Conservation (phyloP, 2,888 invertebrate genomes). For the Drosophila ezoana region DNA sequence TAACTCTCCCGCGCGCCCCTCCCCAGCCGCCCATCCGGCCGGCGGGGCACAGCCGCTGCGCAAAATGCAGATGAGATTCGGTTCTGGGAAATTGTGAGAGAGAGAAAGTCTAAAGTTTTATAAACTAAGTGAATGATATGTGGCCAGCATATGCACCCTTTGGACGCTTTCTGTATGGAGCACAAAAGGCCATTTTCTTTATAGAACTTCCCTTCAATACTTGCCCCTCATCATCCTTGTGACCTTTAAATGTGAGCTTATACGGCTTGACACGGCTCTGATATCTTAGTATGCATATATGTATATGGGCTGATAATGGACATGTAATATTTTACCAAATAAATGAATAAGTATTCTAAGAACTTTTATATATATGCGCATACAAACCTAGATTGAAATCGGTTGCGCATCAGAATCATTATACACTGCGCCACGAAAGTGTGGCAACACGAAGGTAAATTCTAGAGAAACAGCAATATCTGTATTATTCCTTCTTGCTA, state of each 20-base stretch:
- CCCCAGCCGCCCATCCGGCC: not conserved
- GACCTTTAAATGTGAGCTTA: too few species aligned
- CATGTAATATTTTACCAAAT: not conserved
- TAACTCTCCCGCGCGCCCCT: not conserved
- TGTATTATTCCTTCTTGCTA: too few species aligned
- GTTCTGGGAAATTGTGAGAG: conserved; percentile 20
- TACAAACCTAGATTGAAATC: too few species aligned
- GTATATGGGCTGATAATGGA: not conserved
- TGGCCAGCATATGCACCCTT: conserved; percentile 26
- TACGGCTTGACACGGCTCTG: not conserved
- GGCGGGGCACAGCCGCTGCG: conserved; percentile 14
- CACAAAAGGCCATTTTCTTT: not conserved
- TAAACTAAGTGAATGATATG: conserved; percentile 43
- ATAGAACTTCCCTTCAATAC: not conserved
- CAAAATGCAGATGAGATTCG: conserved; percentile 48
- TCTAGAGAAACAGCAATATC: too few species aligned
- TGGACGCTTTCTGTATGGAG: not conserved
- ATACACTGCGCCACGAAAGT: too few species aligned
- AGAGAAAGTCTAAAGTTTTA: not conserved
- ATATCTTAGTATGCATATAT: not conserved
- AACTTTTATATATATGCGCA: too few species aligned
- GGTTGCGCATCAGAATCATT: too few species aligned
- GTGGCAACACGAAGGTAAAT: too few species aligned
- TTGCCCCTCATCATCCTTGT: too few species aligned
- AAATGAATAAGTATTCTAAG: too few species aligned